phyloP scores from a whole-genome alignment of 2,113 vertebrate genomes.

The Archilochus colubris region DNA sequence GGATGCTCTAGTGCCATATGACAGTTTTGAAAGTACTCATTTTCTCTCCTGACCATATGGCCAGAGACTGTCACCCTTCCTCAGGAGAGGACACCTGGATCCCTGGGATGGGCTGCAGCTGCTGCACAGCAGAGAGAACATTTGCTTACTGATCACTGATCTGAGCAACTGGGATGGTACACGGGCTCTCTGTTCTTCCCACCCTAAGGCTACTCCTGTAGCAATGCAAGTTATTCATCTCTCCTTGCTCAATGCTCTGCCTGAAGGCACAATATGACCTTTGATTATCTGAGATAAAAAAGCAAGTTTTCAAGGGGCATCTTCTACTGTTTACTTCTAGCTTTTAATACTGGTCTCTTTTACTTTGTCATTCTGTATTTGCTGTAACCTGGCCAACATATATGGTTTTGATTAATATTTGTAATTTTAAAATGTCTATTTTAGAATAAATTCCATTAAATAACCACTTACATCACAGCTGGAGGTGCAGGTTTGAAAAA shows the following conservation, averaged over 20 bases:
- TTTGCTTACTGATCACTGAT: background rate
- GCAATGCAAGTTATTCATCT: background rate
- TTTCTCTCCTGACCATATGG: background rate
- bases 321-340: background rate
- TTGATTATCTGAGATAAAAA: slow-evolving; percentile 28
- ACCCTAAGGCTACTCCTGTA: slow-evolving; percentile 4
- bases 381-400: background rate
- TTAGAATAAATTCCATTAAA: background rate
- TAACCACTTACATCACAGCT: background rate
- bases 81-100: background rate
- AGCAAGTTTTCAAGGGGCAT: background rate
- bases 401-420: background rate
- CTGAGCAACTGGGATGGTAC: background rate
- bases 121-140: background rate
- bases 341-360: background rate
- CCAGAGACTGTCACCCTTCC: background rate
- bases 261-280: slow-evolving; percentile 25
- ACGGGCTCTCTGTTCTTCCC: background rate
- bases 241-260: slow-evolving; percentile 37
- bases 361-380: background rate
- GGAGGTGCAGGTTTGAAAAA: background rate
- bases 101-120: background rate
- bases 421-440: background rate
- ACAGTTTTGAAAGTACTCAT: background rate
- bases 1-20: background rate